A percentile compares a stretch with the other conserved stretches of the same genome.
phyloP scores from a whole-genome alignment of 2,113 vertebrate genomes.

The Otis tarda region DNA sequence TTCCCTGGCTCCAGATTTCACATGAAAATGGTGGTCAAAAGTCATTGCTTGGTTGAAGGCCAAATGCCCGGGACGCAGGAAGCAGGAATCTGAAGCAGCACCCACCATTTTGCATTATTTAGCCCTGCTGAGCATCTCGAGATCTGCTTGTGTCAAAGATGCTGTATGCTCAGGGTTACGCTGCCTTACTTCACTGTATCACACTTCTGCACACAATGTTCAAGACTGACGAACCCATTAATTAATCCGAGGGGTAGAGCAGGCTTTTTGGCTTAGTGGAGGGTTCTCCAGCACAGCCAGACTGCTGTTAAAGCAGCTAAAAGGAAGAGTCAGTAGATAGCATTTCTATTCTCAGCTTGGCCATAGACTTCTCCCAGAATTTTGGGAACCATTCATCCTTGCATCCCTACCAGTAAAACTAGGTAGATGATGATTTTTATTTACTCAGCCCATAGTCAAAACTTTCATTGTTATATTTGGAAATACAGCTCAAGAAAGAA shows the following conservation, averaged over 20 bases:
- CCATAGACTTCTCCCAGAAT: neutral
- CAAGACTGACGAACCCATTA: neutral
- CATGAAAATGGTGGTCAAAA: neutral
- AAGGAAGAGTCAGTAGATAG: neutral
- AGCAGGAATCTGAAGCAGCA: neutral
- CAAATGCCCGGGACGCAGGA: neutral
- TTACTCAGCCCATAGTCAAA: neutral
- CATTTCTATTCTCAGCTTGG: neutral
- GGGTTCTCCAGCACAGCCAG: neutral
- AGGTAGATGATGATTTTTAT: neutral
- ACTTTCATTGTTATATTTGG: neutral
- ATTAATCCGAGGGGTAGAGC: neutral
- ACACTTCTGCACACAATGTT: accelerated
- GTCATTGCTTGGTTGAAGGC: neutral
- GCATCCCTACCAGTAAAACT: neutral
- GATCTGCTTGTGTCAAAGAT: neutral
- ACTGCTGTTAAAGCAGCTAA: neutral
- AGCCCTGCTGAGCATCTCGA: neutral
- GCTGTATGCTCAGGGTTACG: no score
- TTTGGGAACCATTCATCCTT: neutral
- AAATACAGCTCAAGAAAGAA: neutral
- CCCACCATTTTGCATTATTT: neutral
- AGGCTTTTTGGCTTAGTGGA: neutral
- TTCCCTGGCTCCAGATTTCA: neutral
- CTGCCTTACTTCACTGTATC: neutral